Percentiles rank a stretch among this genome's conserved stretches.
These are phyloP conservation scores for Pyrgilauda ruficollis DNA, from an alignment of 2,113 vertebrate species.

Conservation along the genomic window DNA sequence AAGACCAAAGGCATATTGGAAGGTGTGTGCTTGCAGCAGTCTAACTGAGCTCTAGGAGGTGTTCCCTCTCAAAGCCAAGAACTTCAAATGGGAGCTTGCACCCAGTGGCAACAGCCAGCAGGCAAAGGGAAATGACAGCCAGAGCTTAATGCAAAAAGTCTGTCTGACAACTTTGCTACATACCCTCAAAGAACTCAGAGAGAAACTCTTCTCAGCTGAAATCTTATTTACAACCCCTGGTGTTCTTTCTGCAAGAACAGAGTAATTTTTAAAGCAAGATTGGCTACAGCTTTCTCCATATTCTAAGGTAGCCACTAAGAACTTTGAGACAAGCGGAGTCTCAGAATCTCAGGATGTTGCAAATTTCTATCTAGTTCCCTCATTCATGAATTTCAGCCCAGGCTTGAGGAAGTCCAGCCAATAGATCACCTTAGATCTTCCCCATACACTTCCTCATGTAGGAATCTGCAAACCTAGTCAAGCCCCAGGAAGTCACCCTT, in stretches of 20 bases:
- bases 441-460: accelerated
- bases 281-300: neutral
- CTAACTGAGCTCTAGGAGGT: neutral
- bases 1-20: neutral
- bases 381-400: neutral
- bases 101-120: neutral
- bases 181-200: neutral
- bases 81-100: neutral
- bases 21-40: neutral
- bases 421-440: neutral
- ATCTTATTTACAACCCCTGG: neutral
- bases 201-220: neutral
- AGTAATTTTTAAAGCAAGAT: neutral
- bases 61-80: neutral
- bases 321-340: neutral
- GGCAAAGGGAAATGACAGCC: neutral
- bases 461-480: neutral
- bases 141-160: neutral
- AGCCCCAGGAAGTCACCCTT: neutral
- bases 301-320: neutral
- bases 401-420: neutral
- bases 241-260: neutral
- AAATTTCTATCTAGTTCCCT: neutral
- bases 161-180: neutral
- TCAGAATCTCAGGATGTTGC: neutral